Evolutionary conservation across 53 echinoderm and acorn worm genomes (phyloP).

Genomic region (Apostichopus leukothele): DNA sequence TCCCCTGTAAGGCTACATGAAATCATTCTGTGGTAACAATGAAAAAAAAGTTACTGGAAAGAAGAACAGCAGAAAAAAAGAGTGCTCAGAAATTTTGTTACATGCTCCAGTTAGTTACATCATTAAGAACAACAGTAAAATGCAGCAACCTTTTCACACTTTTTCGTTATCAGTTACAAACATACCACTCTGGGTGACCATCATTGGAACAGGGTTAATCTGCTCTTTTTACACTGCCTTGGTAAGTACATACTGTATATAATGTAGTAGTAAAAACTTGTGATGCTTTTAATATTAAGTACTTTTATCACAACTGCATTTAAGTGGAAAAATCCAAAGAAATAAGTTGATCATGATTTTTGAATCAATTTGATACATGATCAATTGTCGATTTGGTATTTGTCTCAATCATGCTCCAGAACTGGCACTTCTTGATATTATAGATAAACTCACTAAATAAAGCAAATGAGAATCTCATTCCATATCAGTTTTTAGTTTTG

Average conservation of each 20-base stretch:
- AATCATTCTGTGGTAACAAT: too few relatives aligned
- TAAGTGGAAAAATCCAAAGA: too few relatives aligned
- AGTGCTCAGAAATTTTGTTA: too few relatives aligned
- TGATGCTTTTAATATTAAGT: not conserved
- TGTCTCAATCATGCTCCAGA: not conserved
- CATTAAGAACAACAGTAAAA: too few relatives aligned
- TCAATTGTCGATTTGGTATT: not conserved
- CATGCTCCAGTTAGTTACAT: too few relatives aligned
- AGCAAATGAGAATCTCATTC: too few relatives aligned
- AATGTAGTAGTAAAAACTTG: too few relatives aligned
- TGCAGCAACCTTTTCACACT: not conserved
- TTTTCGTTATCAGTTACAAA: constrained; percentile 52
- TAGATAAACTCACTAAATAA: too few relatives aligned
- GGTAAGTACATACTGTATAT: constrained; percentile 54
- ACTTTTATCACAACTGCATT: not conserved
- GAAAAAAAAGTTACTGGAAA: too few relatives aligned
- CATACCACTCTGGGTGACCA: constrained; percentile 72
- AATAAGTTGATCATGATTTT: constrained; percentile 1
- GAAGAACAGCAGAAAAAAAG: too few relatives aligned
- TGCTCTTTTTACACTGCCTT: constrained; percentile 79
- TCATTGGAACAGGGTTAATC: constrained; percentile 57
- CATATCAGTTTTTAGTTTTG: not conserved
- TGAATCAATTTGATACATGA: not conserved
- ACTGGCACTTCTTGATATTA: too few relatives aligned
- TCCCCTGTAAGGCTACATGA: too few relatives aligned